A percentile compares a stretch with the other conserved stretches of the same genome.
Evolutionary conservation across 2,888 invertebrate species (phyloP).

Genomic region (Cyaniris semiargus): DNA sequence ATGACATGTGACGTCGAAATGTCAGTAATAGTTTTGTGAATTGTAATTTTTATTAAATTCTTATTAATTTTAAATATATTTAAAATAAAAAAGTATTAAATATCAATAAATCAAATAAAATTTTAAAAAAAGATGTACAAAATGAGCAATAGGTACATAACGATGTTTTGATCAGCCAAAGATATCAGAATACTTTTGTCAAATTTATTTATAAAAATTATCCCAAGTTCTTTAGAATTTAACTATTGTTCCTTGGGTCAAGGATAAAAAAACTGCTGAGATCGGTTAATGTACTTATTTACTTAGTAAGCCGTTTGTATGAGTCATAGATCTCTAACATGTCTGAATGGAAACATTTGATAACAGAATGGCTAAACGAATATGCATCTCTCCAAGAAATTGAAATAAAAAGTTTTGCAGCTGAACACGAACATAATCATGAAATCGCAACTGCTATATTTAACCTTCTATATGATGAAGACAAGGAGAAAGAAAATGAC

Average conservation of each 20-base stretch:
- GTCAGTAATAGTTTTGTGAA: not conserved
- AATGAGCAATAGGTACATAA: not conserved
- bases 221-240: constrained; percentile 1
- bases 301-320: constrained; percentile 13
- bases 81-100: not conserved
- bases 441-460: constrained; percentile 91
- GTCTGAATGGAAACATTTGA: constrained; percentile 80
- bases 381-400: constrained; percentile 86
- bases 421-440: constrained; percentile 89
- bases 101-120: not conserved
- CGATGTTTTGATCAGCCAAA: not conserved
- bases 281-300: not conserved
- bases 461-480: constrained; percentile 87
- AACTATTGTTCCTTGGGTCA: constrained; percentile 20
- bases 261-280: constrained; percentile 10
- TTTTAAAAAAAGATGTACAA: not conserved
- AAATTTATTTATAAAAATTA: not conserved
- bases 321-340: constrained; percentile 46
- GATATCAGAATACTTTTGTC: not conserved
- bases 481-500: constrained; percentile 54
- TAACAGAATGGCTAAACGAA: constrained; percentile 91
- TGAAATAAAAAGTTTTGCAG: constrained; percentile 89
- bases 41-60: not conserved
- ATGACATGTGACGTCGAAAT: not conserved
- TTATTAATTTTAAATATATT: not conserved